Base-by-base conservation (phyloP, 2,797 vertebrate genomes). In the Lepilemur ruficaudatus region DNA sequence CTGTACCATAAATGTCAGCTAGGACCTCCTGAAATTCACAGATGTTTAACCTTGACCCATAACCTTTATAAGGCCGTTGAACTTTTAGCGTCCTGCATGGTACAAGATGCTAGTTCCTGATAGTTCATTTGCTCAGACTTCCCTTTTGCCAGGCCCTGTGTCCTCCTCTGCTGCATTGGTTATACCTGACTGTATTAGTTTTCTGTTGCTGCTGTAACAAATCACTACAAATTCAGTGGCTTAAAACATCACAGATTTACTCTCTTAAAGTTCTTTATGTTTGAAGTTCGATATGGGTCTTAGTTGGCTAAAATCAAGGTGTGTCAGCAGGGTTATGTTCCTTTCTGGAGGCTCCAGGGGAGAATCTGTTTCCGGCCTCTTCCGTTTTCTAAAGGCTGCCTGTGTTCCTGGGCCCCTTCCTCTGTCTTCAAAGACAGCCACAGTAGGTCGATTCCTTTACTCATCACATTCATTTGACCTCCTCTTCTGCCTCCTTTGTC, bases 61-160 rank as follows among this genome's bases (percentile, higher is more conserved):
- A 2, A 7, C 13, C 41, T 52, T 65, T 65, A 23, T 57, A 10
- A 38, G 67, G 25, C 65, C 9, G 0, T 1, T 20, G 35, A 75
- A 17, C 35, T 50, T 23, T 0, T 5, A 17, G 2, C 2, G 0
- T 67, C 57, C 28, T 75, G 4, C 9, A 22, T 17, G 5, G 2
- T 32, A 2, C 11, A 50, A 15, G 28, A 25, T 88, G 28, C 52
- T 14, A 30, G 41, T 93, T 73, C 30, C 22, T 41, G 14, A 1
- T 1, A 18, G 52, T 59, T 70, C 15, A 1, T 32, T 48, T 69
- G 8, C 18, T 72, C 15, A 18, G n/a, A 14, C 48, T 78, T 59
- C 41, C 20, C 15, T 43, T 61, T n/a, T 14, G 73, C 87, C 4
- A 17, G 7, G 55, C 3, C 32, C 30, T 12, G 41, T 17, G 9